Conservation (phyloP, 1,140 invertebrate species). For the Drosophila lacertosa region DNA sequence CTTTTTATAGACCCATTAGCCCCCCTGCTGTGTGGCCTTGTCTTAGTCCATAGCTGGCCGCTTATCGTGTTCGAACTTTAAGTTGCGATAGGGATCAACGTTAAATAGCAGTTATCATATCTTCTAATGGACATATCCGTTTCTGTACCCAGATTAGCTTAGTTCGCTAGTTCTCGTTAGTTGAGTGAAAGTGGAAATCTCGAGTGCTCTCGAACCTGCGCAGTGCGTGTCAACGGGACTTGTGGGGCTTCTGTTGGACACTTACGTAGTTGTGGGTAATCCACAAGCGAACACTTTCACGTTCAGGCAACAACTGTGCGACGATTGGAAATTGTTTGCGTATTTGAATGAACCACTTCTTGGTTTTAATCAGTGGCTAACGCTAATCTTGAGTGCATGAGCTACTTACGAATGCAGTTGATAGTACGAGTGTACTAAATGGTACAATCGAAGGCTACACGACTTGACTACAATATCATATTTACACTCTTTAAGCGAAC, state of each 20-base stretch:
- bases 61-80: slow-evolving; percentile 45
- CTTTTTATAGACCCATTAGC: not conserved
- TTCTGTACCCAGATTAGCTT: slow-evolving; percentile 12
- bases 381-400: slow-evolving; percentile 35
- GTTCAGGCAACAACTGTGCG: slow-evolving; percentile 17
- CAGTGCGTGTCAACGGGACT: not conserved
- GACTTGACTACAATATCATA: not conserved
- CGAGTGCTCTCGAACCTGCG: not conserved
- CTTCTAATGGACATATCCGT: slow-evolving; percentile 32
- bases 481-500: too few species aligned
- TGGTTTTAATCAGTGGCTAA: slow-evolving; percentile 13
- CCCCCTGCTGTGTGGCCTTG: slow-evolving; percentile 22
- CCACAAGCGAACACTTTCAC: slow-evolving; percentile 8
- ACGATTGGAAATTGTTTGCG: not conserved
- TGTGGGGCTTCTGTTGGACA: slow-evolving; percentile 19
- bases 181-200: not conserved
- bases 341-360: slow-evolving; percentile 24
- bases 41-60: not conserved
- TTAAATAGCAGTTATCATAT: slow-evolving; percentile 39
- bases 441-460: not conserved
- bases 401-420: slow-evolving; percentile 7
- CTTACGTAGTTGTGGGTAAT: slow-evolving; percentile 13
- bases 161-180: not conserved
- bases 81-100: slow-evolving; percentile 35
- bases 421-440: not conserved